phyloP scores from a whole-genome alignment of 1,140 invertebrate genomes.

The Amyelois transitella region DNA sequence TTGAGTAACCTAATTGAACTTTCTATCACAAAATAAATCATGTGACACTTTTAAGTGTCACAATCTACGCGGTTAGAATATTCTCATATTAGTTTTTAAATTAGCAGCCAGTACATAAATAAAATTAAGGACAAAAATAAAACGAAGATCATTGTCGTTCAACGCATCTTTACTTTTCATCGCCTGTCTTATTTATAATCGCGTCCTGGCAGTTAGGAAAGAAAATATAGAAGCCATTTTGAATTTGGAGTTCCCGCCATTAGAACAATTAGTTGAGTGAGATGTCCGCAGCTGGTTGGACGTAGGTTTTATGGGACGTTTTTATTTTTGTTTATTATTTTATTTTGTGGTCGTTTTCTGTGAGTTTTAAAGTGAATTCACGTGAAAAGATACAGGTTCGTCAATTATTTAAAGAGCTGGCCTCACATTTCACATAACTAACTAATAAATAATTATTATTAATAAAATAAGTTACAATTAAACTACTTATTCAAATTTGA shows the following conservation, averaged over 20 bases:
- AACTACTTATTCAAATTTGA: too few relatives aligned
- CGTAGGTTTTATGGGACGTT: conserved; percentile 49
- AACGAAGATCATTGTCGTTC: conserved; percentile 61
- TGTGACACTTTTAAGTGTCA: too few relatives aligned
- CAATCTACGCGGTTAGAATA: too few relatives aligned
- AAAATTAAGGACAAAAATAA: conserved; percentile 45
- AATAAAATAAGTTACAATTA: too few relatives aligned
- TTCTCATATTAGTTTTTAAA: background rate
- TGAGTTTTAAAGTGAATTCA: background rate
- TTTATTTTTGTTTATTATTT: conserved; percentile 13
- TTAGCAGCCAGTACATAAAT: conserved; percentile 10
- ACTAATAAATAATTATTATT: too few relatives aligned
- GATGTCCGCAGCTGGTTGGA: conserved; percentile 58
- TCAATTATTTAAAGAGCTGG: too few relatives aligned
- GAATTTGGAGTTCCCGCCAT: conserved; percentile 62
- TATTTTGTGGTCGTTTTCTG: conserved; percentile 9
- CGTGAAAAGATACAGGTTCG: background rate
- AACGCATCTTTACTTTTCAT: conserved; percentile 65
- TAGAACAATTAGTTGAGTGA: conserved; percentile 71
- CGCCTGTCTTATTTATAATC: conserved; percentile 65
- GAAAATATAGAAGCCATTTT: conserved; percentile 61
- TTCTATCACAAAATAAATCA: too few relatives aligned
- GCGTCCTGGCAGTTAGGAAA: conserved; percentile 47
- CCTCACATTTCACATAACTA: too few relatives aligned
- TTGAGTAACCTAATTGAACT: too few relatives aligned